These are phyloP conservation scores for Sicus ferrugineus DNA, from an alignment of 2,888 invertebrate species.

Conservation along the genomic window DNA sequence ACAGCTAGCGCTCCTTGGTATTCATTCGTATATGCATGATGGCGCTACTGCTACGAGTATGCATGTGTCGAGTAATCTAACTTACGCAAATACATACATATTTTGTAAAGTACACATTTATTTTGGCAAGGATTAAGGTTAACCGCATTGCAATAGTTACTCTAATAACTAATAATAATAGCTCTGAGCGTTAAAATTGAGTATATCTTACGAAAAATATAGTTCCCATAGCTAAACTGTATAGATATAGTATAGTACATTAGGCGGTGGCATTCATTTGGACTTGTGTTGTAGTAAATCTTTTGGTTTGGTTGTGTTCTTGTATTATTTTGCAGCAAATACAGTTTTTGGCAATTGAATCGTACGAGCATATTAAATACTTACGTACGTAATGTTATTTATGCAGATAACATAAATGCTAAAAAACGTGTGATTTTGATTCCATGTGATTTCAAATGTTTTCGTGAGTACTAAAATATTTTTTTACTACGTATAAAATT, in stretches of 20 bases:
- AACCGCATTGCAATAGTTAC: constrained; percentile 46
- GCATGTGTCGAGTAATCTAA: background rate
- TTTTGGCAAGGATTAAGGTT: constrained; percentile 29
- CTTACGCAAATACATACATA: constrained; percentile 4
- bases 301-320: constrained; percentile 25
- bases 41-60: too few relatives aligned
- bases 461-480: constrained; percentile 17
- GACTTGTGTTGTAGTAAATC: constrained; percentile 46
- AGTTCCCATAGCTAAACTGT: background rate
- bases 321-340: constrained; percentile 21
- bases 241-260: constrained; percentile 36
- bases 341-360: background rate
- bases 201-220: constrained; percentile 25
- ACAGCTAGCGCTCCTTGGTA: background rate
- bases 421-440: constrained; percentile 14
- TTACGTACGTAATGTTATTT: too few relatives aligned
- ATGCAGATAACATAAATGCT: too few relatives aligned
- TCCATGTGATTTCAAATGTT: background rate
- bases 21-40: background rate
- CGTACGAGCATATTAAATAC: too few relatives aligned
- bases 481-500: too few relatives aligned
- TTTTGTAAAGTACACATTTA: background rate
- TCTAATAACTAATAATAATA: constrained; percentile 50
- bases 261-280: constrained; percentile 61
- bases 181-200: constrained; percentile 10